These are phyloP conservation scores for Bombus superbus DNA, from an alignment of 1,140 invertebrate species.

Conservation along the genomic window DNA sequence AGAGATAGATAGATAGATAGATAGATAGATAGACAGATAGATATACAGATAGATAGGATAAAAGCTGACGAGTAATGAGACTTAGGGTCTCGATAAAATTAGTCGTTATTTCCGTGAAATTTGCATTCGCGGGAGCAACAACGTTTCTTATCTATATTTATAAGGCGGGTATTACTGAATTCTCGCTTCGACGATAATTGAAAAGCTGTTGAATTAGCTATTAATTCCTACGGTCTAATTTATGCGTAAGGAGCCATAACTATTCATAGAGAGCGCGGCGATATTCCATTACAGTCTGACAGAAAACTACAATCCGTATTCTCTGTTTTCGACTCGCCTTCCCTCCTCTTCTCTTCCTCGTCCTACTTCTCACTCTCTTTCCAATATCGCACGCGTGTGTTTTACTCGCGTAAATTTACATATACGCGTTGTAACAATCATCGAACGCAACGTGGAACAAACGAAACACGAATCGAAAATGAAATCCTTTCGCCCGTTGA, in stretches of 20 bases:
- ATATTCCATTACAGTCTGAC: slow-evolving; percentile 39
- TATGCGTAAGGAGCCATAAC: slow-evolving; percentile 64
- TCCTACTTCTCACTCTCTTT: slow-evolving; percentile 11
- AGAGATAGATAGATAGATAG: no score
- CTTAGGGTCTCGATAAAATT: not conserved
- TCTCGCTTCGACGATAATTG: slow-evolving; percentile 60
- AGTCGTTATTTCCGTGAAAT: slow-evolving; percentile 22
- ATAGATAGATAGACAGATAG: no score
- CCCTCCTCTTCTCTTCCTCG: not conserved
- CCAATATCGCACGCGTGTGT: slow-evolving; percentile 26
- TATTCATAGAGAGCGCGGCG: slow-evolving; percentile 60
- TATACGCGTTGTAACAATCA: slow-evolving; percentile 39
- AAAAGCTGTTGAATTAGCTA: slow-evolving; percentile 68
- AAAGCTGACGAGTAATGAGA: not conserved
- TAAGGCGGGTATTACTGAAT: slow-evolving; percentile 53
- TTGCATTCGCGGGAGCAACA: slow-evolving; percentile 17
- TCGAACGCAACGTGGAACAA: slow-evolving; percentile 15
- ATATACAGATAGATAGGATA: no score
- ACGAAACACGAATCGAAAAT: slow-evolving; percentile 5
- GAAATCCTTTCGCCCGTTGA: not conserved
- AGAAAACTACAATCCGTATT: slow-evolving; percentile 52
- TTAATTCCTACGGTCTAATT: slow-evolving; percentile 63
- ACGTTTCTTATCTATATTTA: slow-evolving; percentile 59
- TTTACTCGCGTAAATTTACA: slow-evolving; percentile 34
- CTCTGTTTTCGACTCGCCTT: not conserved